phyloP scores from a whole-genome alignment of 2,113 vertebrate genomes.

The Helogale parvula region DNA sequence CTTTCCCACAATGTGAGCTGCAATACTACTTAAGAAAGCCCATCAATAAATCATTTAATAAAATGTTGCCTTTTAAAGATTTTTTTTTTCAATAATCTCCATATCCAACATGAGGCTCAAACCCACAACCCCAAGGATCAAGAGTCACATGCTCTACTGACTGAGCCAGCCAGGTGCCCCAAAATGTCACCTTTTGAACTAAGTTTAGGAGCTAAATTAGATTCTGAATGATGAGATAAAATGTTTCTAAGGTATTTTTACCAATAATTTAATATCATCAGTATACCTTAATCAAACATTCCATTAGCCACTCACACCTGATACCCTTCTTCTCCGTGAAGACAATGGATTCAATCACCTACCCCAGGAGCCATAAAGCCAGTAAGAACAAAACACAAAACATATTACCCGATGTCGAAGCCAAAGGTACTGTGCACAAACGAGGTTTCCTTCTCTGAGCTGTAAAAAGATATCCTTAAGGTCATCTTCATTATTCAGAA shows the following conservation, averaged over 20 bases:
- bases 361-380: neutral
- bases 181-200: neutral
- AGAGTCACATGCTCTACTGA: neutral
- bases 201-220: neutral
- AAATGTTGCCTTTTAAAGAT: neutral
- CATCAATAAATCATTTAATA: neutral
- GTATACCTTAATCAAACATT: neutral
- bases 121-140: neutral
- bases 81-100: neutral
- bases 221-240: neutral
- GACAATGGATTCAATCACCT: neutral
- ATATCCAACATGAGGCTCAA: neutral
- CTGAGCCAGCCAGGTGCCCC: neutral
- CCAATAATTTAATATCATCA: neutral
- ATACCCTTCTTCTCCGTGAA: neutral
- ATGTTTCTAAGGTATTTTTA: neutral
- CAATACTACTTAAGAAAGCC: neutral
- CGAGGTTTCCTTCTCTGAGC: slow-evolving; percentile 90
- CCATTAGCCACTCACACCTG: neutral
- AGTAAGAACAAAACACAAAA: neutral
- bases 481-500: slow-evolving; percentile 91
- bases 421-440: slow-evolving; percentile 95
- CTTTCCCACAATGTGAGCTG: neutral
- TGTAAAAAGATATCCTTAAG: slow-evolving; percentile 89
- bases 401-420: slow-evolving; percentile 93